Evolutionary conservation across 92 coral and sea anemone genomes (phyloP).

Genomic region (Epizoanthus illoricatus): DNA sequence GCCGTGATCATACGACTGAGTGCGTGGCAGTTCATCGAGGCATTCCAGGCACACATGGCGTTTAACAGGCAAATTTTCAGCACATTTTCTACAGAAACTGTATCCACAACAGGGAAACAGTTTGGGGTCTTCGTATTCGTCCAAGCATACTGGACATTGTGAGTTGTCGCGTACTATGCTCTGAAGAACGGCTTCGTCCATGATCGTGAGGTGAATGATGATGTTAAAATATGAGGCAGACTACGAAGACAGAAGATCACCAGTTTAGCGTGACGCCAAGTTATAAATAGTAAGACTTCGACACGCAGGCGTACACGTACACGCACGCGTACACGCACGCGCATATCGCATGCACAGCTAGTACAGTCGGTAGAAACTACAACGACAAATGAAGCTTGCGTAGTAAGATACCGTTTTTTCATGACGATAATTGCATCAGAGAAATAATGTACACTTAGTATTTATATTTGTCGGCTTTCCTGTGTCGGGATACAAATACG

Average conservation of each 20-base stretch:
- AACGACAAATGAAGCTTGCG: too few relatives aligned
- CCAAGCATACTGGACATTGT: slow-evolving; percentile 28
- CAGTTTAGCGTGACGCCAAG: neutral
- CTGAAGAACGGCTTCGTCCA: slow-evolving; percentile 10
- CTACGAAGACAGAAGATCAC: neutral
- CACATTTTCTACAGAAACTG: slow-evolving; percentile 38
- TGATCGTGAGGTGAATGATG: neutral
- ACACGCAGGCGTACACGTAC: too few relatives aligned
- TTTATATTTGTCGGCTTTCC: neutral
- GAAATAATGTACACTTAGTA: neutral
- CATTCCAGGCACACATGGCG: slow-evolving; percentile 11
- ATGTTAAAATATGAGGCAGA: neutral
- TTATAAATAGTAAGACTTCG: too few relatives aligned
- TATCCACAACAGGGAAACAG: slow-evolving; percentile 27
- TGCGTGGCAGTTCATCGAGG: slow-evolving; percentile 6
- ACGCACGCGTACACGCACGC: too few relatives aligned
- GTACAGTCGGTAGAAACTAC: too few relatives aligned
- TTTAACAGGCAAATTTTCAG: slow-evolving; percentile 5
- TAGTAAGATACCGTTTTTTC: too few relatives aligned
- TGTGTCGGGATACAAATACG: neutral
- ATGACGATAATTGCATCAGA: too few relatives aligned
- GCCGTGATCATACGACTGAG: neutral
- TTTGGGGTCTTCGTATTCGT: slow-evolving; percentile 34
- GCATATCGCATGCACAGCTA: too few relatives aligned
- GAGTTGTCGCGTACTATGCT: slow-evolving; percentile 28